Evolutionary conservation across 2,113 vertebrate species (phyloP).

Genomic region (Malaclemys terrapin): DNA sequence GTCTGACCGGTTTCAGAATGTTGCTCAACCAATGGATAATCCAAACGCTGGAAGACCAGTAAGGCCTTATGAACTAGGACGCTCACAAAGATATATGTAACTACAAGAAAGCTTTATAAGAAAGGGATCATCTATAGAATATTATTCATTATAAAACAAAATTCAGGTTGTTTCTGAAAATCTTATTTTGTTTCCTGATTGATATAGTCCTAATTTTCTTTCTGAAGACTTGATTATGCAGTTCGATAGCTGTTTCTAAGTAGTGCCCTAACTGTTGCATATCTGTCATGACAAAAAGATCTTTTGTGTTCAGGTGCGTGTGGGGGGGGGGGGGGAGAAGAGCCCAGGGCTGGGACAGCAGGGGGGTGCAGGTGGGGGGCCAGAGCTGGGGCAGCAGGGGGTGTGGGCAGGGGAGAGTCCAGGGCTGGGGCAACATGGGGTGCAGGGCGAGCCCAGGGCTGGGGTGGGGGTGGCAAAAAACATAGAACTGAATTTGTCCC

Average conservation of each 20-base stretch:
- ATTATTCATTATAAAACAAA: background rate
- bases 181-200: background rate
- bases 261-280: background rate
- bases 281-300: rapidly evolving
- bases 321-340: too few relatives aligned
- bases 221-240: background rate
- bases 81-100: background rate
- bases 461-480: too few relatives aligned
- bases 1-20: background rate
- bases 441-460: too few relatives aligned
- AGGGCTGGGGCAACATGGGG: too few relatives aligned
- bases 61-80: background rate
- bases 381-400: too few relatives aligned
- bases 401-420: too few relatives aligned
- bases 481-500: too few relatives aligned
- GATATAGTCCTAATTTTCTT: background rate
- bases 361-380: too few relatives aligned
- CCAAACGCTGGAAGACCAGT: background rate
- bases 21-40: rapidly evolving
- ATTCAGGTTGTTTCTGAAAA: background rate
- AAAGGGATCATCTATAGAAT: background rate
- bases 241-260: background rate
- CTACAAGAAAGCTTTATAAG: background rate
- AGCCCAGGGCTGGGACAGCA: too few relatives aligned
- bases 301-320: background rate